These are phyloP conservation scores for Festucalex cinctus DNA, from an alignment of 2,113 vertebrate genomes.

Conservation along the genomic window DNA sequence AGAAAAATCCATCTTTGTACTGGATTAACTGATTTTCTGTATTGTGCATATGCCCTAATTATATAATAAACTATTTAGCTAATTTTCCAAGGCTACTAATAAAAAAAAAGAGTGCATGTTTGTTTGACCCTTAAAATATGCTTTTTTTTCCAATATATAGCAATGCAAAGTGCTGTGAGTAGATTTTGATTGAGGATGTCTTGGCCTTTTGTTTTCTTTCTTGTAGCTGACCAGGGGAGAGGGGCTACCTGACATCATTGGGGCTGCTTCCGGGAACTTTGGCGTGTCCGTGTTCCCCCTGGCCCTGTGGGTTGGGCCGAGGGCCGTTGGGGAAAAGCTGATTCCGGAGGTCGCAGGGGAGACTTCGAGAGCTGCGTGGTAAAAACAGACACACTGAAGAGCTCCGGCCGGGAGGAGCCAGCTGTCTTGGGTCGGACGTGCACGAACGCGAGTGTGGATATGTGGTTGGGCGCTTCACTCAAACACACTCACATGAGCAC, in stretches of 20 bases:
- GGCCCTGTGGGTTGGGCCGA: constrained; percentile 74
- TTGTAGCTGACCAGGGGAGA: constrained; percentile 13
- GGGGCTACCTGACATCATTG: constrained; percentile 90
- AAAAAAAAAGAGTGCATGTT: no score
- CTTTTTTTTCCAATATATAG: not conserved
- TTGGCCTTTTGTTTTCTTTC: constrained; percentile 15
- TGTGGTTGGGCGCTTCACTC: constrained; percentile 19
- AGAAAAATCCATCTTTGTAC: not conserved
- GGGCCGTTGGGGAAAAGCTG: constrained; percentile 78
- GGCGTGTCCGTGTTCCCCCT: constrained; percentile 77
- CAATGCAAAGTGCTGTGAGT: not conserved
- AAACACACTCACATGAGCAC: constrained; percentile 16
- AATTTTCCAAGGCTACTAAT: no score
- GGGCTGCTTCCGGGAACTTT: constrained; percentile 83
- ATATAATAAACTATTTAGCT: not conserved
- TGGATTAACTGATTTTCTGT: not conserved
- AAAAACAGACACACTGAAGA: constrained; percentile 80
- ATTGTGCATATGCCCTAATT: not conserved
- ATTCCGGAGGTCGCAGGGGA: constrained; percentile 87
- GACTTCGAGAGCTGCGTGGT: constrained; percentile 86
- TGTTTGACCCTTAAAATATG: no score
- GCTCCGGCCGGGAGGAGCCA: constrained; percentile 37
- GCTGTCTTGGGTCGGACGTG: constrained; percentile 32
- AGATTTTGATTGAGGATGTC: constrained; percentile 5
- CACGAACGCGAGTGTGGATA: constrained; percentile 17